These are phyloP conservation scores for Malachius bipustulatus DNA, from an alignment of 2,888 invertebrate species.

Conservation along the genomic window DNA sequence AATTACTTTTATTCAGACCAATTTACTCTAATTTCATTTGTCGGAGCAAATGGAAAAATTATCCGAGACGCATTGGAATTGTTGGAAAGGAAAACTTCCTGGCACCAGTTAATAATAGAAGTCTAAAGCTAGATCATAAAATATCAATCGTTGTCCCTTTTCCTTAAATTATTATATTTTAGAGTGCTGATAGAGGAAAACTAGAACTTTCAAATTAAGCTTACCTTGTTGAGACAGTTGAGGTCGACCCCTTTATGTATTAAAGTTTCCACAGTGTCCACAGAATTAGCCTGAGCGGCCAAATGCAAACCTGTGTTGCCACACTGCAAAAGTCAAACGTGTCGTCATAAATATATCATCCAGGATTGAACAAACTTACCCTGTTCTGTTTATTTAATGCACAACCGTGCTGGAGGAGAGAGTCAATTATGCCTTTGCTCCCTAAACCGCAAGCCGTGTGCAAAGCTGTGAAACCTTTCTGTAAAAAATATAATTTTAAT, in stretches of 20 bases:
- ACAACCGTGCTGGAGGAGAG: conserved; percentile 51
- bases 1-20: too few species aligned
- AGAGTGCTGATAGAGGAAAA: too few species aligned
- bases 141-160: too few species aligned
- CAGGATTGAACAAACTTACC: conserved; percentile 34
- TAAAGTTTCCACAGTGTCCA: conserved; percentile 55
- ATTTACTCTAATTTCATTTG: too few species aligned
- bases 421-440: conserved; percentile 55
- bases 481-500: conserved; percentile 23
- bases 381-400: conserved; percentile 55
- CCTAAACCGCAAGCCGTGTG: conserved; percentile 60
- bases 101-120: too few species aligned
- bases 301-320: conserved; percentile 65
- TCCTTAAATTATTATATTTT: too few species aligned
- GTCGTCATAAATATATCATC: background rate
- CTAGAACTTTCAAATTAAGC: too few species aligned
- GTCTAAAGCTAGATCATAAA: too few species aligned
- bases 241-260: conserved; percentile 59
- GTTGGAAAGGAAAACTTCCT: too few species aligned
- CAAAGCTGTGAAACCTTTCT: conserved; percentile 57
- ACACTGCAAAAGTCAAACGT: conserved; percentile 42
- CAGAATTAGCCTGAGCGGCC: conserved; percentile 59
- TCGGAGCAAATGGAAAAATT: too few species aligned
- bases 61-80: too few species aligned
- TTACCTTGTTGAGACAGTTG: conserved; percentile 60